Base-by-base conservation (phyloP, 2,797 vertebrate species). In the Astyanax mexicanus region DNA sequence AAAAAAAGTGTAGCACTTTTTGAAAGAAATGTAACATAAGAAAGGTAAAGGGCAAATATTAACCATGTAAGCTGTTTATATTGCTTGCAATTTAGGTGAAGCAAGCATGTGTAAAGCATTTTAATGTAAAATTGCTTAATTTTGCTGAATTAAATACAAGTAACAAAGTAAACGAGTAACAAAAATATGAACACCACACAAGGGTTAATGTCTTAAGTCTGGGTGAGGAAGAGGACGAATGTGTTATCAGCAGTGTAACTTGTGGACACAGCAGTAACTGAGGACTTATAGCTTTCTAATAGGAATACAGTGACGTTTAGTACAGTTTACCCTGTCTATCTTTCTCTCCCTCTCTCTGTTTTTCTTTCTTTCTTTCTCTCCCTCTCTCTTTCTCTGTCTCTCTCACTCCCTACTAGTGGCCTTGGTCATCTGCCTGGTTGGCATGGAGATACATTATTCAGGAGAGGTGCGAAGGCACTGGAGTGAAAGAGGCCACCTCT, bases 401-500 rank as follows among this genome's bases (percentile, higher is more conserved):
- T n/a, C n/a, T n/a, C n/a, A n/a, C n/a, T n/a, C n/a, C n/a, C n/a
- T n/a, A n/a, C n/a, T n/a, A n/a, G n/a, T 67, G 29, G 61, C 29
- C 54, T 55, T 25, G 17, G 62, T 77, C 78, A 68, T 83, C 69
- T 7, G 40, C 29, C 32, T 17, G 40, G 62, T 73, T 84, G 69
- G 74, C 81, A 83, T 51, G 32, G 62, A 6, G 38, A 19, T 74
- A 23, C 80, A 68, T 74, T 58, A 17, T 64, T 72, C n/a, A 67
- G 77, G 52, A 49, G 51, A 25, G 4, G 52, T 72, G 68, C 72
- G 72, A 42, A 77, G 47, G 62, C 57, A 76, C 71, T 83, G 83
- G 75, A 84, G 75, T 82, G 79, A 74, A 79, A 84, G 74, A 75
- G 80, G 78, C 51, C 73, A 71, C 44, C 35, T 23, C 38, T 27